Conservation (phyloP, 2,113 vertebrate genomes). For the Eupsittula cactorum region DNA sequence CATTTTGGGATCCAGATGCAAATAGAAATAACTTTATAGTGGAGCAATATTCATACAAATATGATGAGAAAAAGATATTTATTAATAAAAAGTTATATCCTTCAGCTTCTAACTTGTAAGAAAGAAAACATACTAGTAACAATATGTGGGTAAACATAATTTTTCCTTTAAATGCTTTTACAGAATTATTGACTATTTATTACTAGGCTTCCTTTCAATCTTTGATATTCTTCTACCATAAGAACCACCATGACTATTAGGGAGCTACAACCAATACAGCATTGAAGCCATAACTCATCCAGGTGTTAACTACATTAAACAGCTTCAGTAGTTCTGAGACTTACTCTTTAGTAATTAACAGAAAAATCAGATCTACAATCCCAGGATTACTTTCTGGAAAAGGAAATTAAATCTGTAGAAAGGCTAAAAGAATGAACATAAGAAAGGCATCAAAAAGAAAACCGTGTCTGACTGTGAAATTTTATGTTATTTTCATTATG, state of each 20-base stretch:
- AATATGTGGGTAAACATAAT: background rate
- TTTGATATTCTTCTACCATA: slow-evolving; percentile 24
- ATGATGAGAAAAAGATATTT: background rate
- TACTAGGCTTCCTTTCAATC: slow-evolving; percentile 37
- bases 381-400: slow-evolving; percentile 44
- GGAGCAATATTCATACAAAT: background rate
- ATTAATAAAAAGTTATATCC: background rate
- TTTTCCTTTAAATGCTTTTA: slow-evolving; percentile 54
- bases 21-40: background rate
- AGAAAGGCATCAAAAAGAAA: slow-evolving; percentile 47
- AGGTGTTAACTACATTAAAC: slow-evolving; percentile 68
- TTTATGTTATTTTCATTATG: slow-evolving; percentile 61
- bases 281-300: slow-evolving; percentile 65
- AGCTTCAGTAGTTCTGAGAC: slow-evolving; percentile 47
- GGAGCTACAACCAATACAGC: slow-evolving; percentile 46
- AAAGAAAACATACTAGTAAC: background rate
- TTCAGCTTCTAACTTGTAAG: background rate
- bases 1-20: background rate
- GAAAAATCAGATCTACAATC: slow-evolving; percentile 57
- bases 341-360: slow-evolving; percentile 60
- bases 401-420: slow-evolving; percentile 50
- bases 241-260: slow-evolving; percentile 36
- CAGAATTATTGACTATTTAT: slow-evolving; percentile 61
- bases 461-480: slow-evolving; percentile 34
- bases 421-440: slow-evolving; percentile 29